phyloP scores from a whole-genome alignment of 2,113 vertebrate species.

The Bujurquina vittata region DNA sequence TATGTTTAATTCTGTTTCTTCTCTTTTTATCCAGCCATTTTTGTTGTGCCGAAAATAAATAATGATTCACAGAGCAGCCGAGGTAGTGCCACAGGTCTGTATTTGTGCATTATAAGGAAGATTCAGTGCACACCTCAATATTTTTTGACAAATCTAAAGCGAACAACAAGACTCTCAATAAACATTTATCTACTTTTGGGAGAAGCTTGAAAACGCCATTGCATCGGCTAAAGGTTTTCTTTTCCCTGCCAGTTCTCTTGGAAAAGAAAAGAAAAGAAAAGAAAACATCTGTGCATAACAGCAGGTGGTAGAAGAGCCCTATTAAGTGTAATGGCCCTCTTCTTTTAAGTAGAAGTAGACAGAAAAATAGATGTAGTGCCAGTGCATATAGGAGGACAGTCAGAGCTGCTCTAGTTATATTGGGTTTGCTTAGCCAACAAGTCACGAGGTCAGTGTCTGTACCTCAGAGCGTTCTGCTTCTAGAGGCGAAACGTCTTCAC shows the following conservation, averaged over 20 bases:
- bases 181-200: conserved; percentile 40
- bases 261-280: conserved; percentile 15
- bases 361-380: conserved; percentile 33
- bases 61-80: not conserved
- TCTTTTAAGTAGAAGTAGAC: conserved; percentile 14
- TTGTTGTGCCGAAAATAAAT: conserved; percentile 39
- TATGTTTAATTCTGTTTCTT: conserved; percentile 56
- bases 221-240: too few species aligned
- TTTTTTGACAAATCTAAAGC: conserved; percentile 20
- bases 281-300: conserved; percentile 24
- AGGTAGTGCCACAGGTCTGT: not conserved
- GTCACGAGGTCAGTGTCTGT: conserved; percentile 12
- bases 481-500: conserved; percentile 1
- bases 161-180: not conserved
- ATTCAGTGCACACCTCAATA: not conserved
- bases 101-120: conserved; percentile 23
- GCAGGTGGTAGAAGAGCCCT: conserved; percentile 7
- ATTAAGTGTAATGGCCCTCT: conserved; percentile 25
- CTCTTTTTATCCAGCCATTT: conserved; percentile 23
- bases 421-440: conserved; percentile 8
- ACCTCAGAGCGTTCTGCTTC: conserved; percentile 12
- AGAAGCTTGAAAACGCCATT: conserved; percentile 1
- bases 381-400: not conserved
- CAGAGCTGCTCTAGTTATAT: not conserved
- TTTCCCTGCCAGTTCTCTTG: not conserved